Conservation (phyloP, 2,113 vertebrate species). For the Perca fluviatilis region DNA sequence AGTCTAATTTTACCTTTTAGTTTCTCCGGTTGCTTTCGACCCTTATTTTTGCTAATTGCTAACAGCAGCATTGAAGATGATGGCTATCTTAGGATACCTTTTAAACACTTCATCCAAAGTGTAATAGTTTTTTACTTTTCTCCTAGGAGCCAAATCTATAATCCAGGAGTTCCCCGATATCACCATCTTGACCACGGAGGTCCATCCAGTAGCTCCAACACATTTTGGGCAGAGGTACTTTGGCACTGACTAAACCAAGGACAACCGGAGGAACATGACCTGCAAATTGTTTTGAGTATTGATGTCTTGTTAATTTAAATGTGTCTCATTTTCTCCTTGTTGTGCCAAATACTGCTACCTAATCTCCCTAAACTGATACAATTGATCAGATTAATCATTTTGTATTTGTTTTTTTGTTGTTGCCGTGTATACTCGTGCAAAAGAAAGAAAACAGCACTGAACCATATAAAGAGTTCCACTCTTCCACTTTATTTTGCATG, state of each 20-base stretch:
- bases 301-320: slow-evolving; percentile 52
- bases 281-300: slow-evolving; percentile 27
- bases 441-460: slow-evolving; percentile 28
- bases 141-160: slow-evolving; percentile 94
- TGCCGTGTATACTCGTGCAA: slow-evolving; percentile 40
- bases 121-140: background rate
- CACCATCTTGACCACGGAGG: slow-evolving; percentile 97
- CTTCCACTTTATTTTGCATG: slow-evolving; percentile 75
- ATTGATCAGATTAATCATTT: background rate
- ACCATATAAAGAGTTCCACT: slow-evolving; percentile 43
- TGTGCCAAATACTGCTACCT: slow-evolving; percentile 64
- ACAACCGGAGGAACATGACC: slow-evolving; percentile 60
- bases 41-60: background rate
- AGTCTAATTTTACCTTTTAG: background rate
- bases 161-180: slow-evolving; percentile 98
- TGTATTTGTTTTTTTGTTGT: slow-evolving; percentile 56
- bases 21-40: background rate
- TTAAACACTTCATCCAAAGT: background rate
- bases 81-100: background rate
- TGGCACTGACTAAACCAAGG: slow-evolving; percentile 90
- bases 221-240: slow-evolving; percentile 99
- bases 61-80: background rate
- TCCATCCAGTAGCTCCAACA: slow-evolving; percentile 94
- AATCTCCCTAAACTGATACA: slow-evolving; percentile 27
- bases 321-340: slow-evolving; percentile 58